These are phyloP conservation scores for Ridgeia piscesae DNA, from an alignment of 1,140 invertebrate genomes.

Conservation along the genomic window DNA sequence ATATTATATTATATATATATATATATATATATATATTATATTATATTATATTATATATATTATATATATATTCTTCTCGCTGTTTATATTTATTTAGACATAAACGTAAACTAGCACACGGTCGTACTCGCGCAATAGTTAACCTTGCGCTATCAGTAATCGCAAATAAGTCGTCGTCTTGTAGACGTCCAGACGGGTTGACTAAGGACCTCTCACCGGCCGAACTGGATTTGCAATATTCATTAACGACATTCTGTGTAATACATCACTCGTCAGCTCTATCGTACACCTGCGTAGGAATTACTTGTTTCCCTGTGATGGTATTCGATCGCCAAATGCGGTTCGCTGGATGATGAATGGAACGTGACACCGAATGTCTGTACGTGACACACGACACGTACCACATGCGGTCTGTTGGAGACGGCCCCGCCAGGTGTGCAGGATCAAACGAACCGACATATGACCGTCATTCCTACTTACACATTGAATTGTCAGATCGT, in stretches of 20 bases:
- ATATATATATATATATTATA: too few species aligned
- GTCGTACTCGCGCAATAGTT: too few species aligned
- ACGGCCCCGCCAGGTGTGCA: neutral
- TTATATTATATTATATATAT: too few species aligned
- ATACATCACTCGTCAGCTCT: neutral
- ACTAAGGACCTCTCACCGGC: neutral
- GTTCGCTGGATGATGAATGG: neutral
- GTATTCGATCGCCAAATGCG: neutral
- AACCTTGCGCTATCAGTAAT: too few species aligned
- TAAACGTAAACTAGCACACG: too few species aligned
- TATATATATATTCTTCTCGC: too few species aligned
- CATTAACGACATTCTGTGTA: neutral
- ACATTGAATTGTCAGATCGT: neutral
- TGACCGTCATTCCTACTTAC: neutral
- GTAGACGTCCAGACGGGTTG: neutral
- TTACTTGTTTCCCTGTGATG: neutral
- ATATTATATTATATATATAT: too few species aligned
- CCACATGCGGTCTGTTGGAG: neutral
- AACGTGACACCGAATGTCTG: neutral
- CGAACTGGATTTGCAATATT: neutral
- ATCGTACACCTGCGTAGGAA: neutral
- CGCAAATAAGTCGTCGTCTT: neutral
- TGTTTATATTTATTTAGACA: too few species aligned
- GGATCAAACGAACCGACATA: neutral
- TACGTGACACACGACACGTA: neutral